Conservation (phyloP, 2,797 vertebrate species). For the Dendrocincla fuliginosa region DNA sequence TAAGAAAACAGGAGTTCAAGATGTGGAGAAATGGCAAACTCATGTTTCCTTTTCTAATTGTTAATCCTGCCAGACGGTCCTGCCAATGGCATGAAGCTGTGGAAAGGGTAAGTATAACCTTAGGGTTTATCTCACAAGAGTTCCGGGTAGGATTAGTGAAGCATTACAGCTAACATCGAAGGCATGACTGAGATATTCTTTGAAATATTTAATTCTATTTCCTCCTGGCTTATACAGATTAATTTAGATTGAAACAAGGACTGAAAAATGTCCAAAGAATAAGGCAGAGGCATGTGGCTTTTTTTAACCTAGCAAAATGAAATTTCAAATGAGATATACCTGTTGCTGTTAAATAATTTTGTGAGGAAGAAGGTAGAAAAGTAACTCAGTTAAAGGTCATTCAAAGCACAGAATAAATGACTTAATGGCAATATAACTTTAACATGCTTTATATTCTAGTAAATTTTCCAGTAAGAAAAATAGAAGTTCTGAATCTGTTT, state of each 20-base stretch:
- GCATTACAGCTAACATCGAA: neutral
- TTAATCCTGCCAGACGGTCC: neutral
- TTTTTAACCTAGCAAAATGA: neutral
- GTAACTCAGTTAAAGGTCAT: neutral
- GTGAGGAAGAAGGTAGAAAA: neutral
- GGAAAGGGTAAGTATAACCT: neutral
- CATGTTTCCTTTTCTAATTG: neutral
- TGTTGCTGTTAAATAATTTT: neutral
- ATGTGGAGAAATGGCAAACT: neutral
- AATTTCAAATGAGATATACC: neutral
- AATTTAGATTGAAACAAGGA: neutral
- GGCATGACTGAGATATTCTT: neutral
- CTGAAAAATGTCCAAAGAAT: neutral
- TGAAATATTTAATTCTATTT: neutral
- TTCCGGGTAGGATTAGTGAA: neutral
- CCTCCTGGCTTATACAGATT: neutral
- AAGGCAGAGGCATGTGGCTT: neutral
- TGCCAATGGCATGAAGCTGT: neutral
- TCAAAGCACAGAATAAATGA: neutral
- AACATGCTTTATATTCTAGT: neutral
- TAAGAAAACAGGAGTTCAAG: neutral
- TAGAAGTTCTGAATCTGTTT: neutral
- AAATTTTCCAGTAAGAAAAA: neutral
- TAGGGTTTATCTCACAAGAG: neutral
- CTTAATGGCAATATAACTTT: neutral